Conservation (phyloP, 2,113 vertebrate genomes). For the Pitta sordida region DNA sequence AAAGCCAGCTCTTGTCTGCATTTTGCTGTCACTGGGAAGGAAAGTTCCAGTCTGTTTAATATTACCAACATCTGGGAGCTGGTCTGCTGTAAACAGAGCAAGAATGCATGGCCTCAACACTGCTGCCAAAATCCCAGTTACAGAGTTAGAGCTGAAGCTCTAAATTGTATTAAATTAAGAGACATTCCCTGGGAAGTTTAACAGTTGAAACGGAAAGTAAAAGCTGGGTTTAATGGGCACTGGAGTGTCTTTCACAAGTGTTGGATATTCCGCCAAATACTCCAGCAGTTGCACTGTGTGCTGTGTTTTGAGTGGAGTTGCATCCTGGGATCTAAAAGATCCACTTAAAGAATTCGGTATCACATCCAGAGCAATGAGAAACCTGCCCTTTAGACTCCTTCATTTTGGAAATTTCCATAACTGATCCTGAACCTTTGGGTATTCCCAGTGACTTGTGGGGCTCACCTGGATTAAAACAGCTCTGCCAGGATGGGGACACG, state of each 20-base stretch:
- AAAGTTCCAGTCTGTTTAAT: conserved; percentile 7
- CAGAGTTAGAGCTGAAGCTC: background rate
- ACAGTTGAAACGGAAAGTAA: background rate
- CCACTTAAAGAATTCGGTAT: background rate
- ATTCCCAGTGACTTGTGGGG: background rate
- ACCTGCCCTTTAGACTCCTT: background rate
- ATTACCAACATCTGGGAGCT: conserved; percentile 16
- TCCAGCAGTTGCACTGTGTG: fast-evolving
- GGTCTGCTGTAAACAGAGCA: background rate
- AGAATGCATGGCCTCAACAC: background rate
- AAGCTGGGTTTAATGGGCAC: background rate
- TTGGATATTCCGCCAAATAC: background rate
- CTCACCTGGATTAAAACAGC: background rate
- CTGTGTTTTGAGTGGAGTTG: background rate
- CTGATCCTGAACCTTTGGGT: background rate
- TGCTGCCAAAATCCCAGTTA: background rate
- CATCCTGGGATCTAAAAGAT: background rate
- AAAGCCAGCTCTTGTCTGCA: background rate
- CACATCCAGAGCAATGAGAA: background rate
- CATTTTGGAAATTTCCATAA: background rate
- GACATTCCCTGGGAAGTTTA: background rate
- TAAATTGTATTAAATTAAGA: background rate
- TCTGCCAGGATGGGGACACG: background rate
- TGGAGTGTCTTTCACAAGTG: fast-evolving
- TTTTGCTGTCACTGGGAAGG: background rate